Evolutionary conservation across 2,888 invertebrate genomes (phyloP).

Genomic region (Andrena flavipes): DNA sequence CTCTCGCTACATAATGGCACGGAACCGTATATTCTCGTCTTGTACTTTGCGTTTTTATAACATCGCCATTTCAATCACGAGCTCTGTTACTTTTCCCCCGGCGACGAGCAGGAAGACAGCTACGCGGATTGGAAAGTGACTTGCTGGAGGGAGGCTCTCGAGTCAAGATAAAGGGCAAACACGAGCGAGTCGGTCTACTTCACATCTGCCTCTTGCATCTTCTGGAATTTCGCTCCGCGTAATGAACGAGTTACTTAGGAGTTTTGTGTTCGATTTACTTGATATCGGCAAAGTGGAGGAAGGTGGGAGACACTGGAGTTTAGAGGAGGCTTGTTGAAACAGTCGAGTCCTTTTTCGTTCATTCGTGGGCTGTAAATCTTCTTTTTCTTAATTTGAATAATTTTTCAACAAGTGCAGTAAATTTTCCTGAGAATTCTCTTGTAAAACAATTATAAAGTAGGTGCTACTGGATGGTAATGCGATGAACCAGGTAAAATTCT

Average conservation of each 20-base stretch:
- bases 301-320: too few relatives aligned
- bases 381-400: too few relatives aligned
- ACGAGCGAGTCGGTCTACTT: neutral
- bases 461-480: too few relatives aligned
- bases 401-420: too few relatives aligned
- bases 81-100: neutral
- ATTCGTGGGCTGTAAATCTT: too few relatives aligned
- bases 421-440: too few relatives aligned
- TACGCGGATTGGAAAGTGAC: slow-evolving; percentile 8
- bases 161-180: neutral
- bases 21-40: slow-evolving; percentile 3
- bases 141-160: neutral
- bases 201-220: neutral
- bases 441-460: too few relatives aligned
- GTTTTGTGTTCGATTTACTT: neutral
- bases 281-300: neutral
- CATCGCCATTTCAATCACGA: slow-evolving; percentile 10
- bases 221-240: neutral
- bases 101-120: too few relatives aligned
- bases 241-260: neutral
- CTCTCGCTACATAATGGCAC: slow-evolving; percentile 1
- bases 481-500: too few relatives aligned
- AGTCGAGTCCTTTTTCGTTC: too few relatives aligned
- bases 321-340: too few relatives aligned
- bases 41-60: slow-evolving; percentile 11